Percentiles rank a stretch among this genome's conserved stretches.
Conservation (phyloP, 92 coral and sea anemone genomes). For the Anthopleura xanthogrammica region DNA sequence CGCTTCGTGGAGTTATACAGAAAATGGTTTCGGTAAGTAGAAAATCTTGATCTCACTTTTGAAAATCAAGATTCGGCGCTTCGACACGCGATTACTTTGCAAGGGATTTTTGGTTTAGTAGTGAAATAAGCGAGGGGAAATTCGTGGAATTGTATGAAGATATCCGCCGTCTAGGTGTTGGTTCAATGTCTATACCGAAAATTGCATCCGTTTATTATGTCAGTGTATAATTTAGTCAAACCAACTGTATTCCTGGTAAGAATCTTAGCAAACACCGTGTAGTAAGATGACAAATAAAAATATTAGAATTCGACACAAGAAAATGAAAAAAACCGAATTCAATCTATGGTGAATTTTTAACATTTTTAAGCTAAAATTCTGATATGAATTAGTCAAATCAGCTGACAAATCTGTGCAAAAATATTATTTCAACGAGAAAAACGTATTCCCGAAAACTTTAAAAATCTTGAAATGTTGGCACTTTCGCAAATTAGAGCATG, state of each 20-base stretch:
- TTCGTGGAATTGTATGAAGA: not conserved
- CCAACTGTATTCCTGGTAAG: not conserved
- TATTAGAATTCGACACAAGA: not conserved
- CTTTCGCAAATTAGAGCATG: too few species aligned
- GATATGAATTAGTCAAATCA: not conserved
- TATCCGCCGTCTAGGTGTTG: not conserved
- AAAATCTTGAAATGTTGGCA: too few species aligned
- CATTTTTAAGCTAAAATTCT: not conserved
- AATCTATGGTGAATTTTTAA: not conserved
- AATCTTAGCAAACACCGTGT: not conserved
- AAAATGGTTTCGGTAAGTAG: conserved; percentile 66
- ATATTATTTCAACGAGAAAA: not conserved
- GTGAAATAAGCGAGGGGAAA: not conserved
- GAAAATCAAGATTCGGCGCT: not conserved
- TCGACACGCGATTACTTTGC: not conserved
- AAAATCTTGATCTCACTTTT: not conserved
- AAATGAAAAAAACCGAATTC: not conserved
- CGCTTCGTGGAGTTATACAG: conserved; percentile 73
- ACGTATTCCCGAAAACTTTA: not conserved
- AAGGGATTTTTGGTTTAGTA: not conserved
- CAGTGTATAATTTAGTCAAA: not conserved
- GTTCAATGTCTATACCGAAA: not conserved
- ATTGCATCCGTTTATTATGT: not conserved
- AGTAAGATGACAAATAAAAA: not conserved
- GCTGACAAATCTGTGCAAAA: not conserved